Conservation (phyloP, 37 sponge, comb jelly and placozoan species). For the Chondrilla cf. caribensis region DNA sequence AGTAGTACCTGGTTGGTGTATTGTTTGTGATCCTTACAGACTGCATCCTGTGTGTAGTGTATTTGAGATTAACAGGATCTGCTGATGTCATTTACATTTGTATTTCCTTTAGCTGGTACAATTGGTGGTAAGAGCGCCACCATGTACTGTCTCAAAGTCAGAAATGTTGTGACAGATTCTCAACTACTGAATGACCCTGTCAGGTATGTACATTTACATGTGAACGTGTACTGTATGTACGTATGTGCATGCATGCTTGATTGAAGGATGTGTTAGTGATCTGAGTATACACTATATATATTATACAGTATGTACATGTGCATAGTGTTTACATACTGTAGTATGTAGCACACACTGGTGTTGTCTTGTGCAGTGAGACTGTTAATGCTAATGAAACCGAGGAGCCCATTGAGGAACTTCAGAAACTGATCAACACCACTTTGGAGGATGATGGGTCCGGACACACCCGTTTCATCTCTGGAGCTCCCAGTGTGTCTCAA, state of each 20-base stretch:
- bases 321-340: no score
- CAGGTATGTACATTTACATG: background rate
- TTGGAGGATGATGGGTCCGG: slow-evolving; percentile 11
- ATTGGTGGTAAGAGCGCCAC: slow-evolving; percentile 8
- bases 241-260: no score
- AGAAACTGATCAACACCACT: background rate
- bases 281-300: no score
- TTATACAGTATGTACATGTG: no score
- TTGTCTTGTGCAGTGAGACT: background rate
- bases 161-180: background rate
- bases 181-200: background rate
- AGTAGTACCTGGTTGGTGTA: background rate
- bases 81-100: background rate
- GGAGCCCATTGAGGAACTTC: background rate
- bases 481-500: background rate
- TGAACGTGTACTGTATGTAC: background rate
- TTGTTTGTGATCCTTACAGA: no score
- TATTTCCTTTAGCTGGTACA: slow-evolving; percentile 16
- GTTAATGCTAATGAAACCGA: background rate
- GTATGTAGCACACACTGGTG: no score
- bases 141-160: slow-evolving; percentile 29
- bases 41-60: no score
- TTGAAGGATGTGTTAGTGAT: no score
- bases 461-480: background rate
- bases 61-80: no score